Evolutionary conservation across 1,140 invertebrate species (phyloP).

Genomic region (Musca vetustissima): DNA sequence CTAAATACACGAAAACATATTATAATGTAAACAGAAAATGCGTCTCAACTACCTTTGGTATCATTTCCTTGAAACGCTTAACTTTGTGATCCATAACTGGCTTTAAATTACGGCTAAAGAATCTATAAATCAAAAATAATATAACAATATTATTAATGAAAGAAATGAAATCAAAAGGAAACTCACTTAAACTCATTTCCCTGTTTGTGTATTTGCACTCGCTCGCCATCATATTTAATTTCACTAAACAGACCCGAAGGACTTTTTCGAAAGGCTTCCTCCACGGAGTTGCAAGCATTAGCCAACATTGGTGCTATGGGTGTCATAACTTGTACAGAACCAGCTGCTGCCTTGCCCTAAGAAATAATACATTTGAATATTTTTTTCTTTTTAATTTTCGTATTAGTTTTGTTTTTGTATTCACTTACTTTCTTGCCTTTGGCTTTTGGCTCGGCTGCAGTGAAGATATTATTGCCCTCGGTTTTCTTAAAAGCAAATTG

Average conservation of each 20-base stretch:
- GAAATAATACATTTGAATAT: neutral
- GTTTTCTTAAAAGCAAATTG: slow-evolving; percentile 28
- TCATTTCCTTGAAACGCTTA: slow-evolving; percentile 79
- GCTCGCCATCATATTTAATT: slow-evolving; percentile 93
- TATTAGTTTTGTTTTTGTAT: slow-evolving; percentile 1
- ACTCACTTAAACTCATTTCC: slow-evolving; percentile 71
- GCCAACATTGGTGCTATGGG: slow-evolving; percentile 92
- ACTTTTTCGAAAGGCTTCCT: slow-evolving; percentile 88
- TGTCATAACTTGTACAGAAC: slow-evolving; percentile 69
- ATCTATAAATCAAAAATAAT: too few relatives aligned
- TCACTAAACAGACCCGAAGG: slow-evolving; percentile 89
- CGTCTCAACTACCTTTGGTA: slow-evolving; percentile 65
- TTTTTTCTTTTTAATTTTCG: too few relatives aligned
- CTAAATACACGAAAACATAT: slow-evolving; percentile 1
- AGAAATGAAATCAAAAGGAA: too few relatives aligned
- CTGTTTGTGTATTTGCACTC: slow-evolving; percentile 86
- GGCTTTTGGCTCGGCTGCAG: neutral
- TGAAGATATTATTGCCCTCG: slow-evolving; percentile 10
- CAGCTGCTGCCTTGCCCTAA: slow-evolving; percentile 40
- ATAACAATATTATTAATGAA: too few relatives aligned
- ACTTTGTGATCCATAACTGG: slow-evolving; percentile 91
- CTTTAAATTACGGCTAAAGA: slow-evolving; percentile 89
- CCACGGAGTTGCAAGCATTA: slow-evolving; percentile 85
- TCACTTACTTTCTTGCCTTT: slow-evolving; percentile 25
- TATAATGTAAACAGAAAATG: neutral